Evolutionary conservation across 2,113 vertebrate species (phyloP), one percentile per base, ranked within the genome.

Genomic region (Myotis yumanensis): DNA sequence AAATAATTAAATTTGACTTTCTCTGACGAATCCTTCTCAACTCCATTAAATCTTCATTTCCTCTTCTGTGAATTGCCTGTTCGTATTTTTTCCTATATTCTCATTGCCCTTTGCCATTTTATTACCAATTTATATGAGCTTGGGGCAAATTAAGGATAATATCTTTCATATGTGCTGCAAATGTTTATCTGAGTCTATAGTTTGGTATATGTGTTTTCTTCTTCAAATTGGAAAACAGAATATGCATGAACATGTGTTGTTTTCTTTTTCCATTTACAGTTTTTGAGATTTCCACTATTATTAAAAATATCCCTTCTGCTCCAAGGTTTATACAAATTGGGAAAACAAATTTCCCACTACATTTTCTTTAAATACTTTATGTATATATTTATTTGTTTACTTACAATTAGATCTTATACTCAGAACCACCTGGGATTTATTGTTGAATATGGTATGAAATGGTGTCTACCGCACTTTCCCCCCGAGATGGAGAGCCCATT

Each of bases 1-100:
- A 89, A 90, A 68, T 81, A 43, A 86, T 35, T 93, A 76, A 59
- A 85, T 77, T 90, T 68, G 20, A 68, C 25, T 81, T 22, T 71
- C n/a, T 93, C 52, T 72, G 75, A 30, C 16, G 52, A 81, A 86
- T 25, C 32, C 25, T 48, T 75, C 28, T 80, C 20, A 11, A 14
- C 11, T 5, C 43, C 37, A 30, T 59, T 77, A 77, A 92, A 71
- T 62, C 52, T 87, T 86, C 20, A 75, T 89, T 89, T 95, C 51
- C 23, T 86, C 15, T 51, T 86, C 57, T 71, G 17, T 46, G 51
- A 87, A 30, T 77, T 93, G 20, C 68, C 72, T 54, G 11, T n/a
- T 71, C 11, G 23, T 69, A 37, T 48, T 86, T 82, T 86, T 72
- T 18, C 25, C 43, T 37, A 40, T 11, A 40, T 57, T 71, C 7